Conservation (phyloP, 37 sponge, comb jelly and placozoan genomes). For the Agelas oroides region DNA sequence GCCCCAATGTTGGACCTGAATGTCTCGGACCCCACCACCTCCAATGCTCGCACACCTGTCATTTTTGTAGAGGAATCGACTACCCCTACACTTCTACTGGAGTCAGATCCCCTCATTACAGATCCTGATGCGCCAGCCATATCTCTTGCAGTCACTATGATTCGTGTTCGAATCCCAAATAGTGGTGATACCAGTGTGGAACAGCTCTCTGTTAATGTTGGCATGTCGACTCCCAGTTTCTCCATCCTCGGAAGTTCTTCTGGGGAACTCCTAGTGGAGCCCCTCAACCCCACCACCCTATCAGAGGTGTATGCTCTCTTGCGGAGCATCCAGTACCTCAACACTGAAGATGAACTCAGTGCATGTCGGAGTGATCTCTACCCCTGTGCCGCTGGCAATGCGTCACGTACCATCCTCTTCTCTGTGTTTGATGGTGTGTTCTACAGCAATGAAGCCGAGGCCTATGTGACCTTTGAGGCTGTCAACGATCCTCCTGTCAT, state of each 20-base stretch:
- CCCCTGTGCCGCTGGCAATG: constrained; percentile 42
- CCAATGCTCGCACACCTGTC: constrained; percentile 33
- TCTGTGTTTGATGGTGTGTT: constrained; percentile 57
- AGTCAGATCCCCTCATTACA: constrained; percentile 42
- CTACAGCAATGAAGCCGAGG: constrained; percentile 24
- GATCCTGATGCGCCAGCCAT: constrained; percentile 60
- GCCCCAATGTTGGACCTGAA: constrained; percentile 75
- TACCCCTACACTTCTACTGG: constrained; percentile 37
- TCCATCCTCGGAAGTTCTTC: neutral
- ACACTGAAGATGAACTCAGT: constrained; percentile 59
- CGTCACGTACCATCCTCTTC: constrained; percentile 52
- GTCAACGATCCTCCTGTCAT: constrained; percentile 72
- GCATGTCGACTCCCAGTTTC: neutral
- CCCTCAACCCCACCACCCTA: constrained; percentile 10
- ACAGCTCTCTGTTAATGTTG: constrained; percentile 14
- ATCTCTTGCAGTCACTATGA: constrained; percentile 17
- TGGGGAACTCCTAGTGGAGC: constrained; percentile 23
- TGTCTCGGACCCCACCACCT: constrained; percentile 22
- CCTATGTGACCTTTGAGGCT: constrained; percentile 33
- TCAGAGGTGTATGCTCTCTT: constrained; percentile 30
- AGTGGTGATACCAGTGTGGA: constrained; percentile 25
- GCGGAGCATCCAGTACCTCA: constrained; percentile 52
- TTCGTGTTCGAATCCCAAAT: constrained; percentile 35
- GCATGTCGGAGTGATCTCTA: constrained; percentile 25
- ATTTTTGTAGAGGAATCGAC: constrained; percentile 48